phyloP scores from a whole-genome alignment of 2,113 vertebrate species.

The Calidris pugnax region DNA sequence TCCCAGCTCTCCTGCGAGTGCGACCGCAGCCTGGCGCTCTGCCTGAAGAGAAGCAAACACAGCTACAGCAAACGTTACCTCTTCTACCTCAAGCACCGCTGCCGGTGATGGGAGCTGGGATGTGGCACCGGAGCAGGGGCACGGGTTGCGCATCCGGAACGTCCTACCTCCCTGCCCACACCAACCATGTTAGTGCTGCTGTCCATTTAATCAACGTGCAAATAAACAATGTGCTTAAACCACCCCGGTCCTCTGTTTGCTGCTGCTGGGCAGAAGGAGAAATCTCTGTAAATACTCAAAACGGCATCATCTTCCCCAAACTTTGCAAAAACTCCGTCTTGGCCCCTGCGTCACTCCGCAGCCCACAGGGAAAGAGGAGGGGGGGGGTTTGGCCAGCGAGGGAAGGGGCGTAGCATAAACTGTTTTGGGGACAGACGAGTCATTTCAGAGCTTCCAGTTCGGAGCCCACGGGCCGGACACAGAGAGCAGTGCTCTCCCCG shows the following conservation, averaged over 20 bases:
- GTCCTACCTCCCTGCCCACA: fast-evolving
- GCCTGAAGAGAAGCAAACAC: not conserved
- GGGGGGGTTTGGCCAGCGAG: not conserved
- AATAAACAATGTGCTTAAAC: not conserved
- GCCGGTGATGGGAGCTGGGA: not conserved
- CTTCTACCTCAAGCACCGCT: fast-evolving
- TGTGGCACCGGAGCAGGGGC: fast-evolving
- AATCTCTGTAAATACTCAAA: not conserved
- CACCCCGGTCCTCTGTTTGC: not conserved
- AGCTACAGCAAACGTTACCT: not conserved
- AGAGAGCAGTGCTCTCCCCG: not conserved
- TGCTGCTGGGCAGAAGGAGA: not conserved
- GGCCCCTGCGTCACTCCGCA: constrained; percentile 18
- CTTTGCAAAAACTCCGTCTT: not conserved
- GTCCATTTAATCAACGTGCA: fast-evolving
- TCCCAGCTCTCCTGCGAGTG: constrained; percentile 48
- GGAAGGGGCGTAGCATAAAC: not conserved
- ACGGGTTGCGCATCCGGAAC: fast-evolving
- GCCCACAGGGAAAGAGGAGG: not conserved
- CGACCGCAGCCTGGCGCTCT: constrained; percentile 62
- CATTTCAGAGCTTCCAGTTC: not conserved
- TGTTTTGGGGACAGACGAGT: not conserved
- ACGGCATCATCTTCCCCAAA: not conserved
- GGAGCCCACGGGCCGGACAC: not conserved
- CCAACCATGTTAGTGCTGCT: fast-evolving